Evolutionary conservation across 2,888 invertebrate species (phyloP).

Genomic region (Cyclophora punctaria): DNA sequence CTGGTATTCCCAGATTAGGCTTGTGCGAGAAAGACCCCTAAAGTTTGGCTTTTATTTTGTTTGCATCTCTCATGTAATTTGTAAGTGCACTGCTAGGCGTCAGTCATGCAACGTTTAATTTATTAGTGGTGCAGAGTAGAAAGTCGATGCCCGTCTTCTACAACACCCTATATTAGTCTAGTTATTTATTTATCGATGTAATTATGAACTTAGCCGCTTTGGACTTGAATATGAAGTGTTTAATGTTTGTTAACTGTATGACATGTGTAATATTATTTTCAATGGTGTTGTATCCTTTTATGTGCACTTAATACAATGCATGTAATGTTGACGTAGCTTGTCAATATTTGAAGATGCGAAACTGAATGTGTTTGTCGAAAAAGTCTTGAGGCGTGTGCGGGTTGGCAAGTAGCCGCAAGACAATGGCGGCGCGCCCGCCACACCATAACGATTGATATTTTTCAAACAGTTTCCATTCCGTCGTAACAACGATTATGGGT

Average conservation of each 20-base stretch:
- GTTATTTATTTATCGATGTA: too few relatives aligned
- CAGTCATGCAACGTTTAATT: slow-evolving; percentile 23
- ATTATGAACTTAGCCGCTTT: too few relatives aligned
- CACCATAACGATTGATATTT: slow-evolving; percentile 33
- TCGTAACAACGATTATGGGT: slow-evolving; percentile 1
- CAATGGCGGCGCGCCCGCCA: slow-evolving; percentile 25
- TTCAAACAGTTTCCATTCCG: slow-evolving; percentile 12
- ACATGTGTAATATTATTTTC: slow-evolving; percentile 3
- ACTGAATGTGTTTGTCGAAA: slow-evolving; percentile 41
- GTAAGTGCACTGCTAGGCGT: slow-evolving; percentile 7
- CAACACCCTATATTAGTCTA: neutral
- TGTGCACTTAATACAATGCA: slow-evolving; percentile 28
- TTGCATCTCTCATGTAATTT: slow-evolving; percentile 4
- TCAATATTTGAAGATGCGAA: slow-evolving; percentile 33
- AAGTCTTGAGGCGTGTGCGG: slow-evolving; percentile 26
- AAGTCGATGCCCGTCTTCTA: slow-evolving; percentile 17
- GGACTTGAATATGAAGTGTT: too few relatives aligned
- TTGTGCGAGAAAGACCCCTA: too few relatives aligned
- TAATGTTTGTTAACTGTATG: too few relatives aligned
- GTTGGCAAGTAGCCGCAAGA: slow-evolving; percentile 14
- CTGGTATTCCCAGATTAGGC: too few relatives aligned
- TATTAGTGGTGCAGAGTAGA: slow-evolving; percentile 18
- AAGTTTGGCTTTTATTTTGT: neutral
- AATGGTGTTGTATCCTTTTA: slow-evolving; percentile 11
- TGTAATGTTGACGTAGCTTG: slow-evolving; percentile 28